Evolutionary conservation across 2,888 invertebrate species (phyloP).

Genomic region (Callyntrura guangdongensis): DNA sequence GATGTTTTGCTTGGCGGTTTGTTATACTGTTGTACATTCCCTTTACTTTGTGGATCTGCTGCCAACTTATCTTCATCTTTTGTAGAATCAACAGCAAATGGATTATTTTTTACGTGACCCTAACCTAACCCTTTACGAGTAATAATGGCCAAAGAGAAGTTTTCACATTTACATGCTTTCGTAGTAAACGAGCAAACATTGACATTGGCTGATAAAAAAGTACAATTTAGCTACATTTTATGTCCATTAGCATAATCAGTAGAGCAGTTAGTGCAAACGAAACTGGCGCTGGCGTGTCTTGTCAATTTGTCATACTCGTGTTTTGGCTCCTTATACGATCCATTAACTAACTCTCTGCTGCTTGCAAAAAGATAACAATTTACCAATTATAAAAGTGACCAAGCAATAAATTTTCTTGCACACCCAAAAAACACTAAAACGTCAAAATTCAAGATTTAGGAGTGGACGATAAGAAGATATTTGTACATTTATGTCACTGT

Average conservation of each 20-base stretch:
- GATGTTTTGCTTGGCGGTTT: not conserved
- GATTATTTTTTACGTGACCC: constrained; percentile 15
- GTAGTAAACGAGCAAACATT: constrained; percentile 7
- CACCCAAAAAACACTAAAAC: too few species aligned
- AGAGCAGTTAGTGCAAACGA: not conserved
- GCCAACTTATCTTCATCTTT: constrained; percentile 41
- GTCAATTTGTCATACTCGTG: not conserved
- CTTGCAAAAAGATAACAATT: not conserved
- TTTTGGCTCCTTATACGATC: too few species aligned
- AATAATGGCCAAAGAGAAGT: not conserved
- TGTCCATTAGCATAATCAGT: not conserved
- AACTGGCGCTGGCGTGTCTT: not conserved
- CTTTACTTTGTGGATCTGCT: not conserved
- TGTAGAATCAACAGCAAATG: not conserved
- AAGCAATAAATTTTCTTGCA: too few species aligned
- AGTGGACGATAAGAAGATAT: too few species aligned
- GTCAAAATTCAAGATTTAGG: not conserved
- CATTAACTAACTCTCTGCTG: too few species aligned
- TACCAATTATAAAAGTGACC: too few species aligned
- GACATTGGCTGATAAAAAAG: constrained; percentile 6
- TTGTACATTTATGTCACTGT: too few species aligned
- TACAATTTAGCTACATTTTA: constrained; percentile 11
- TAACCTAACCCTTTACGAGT: constrained; percentile 38
- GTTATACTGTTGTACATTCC: not conserved
- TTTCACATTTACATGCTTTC: not conserved